phyloP scores from a whole-genome alignment of 2,797 vertebrate genomes.

The Oceanodroma leucorhoa region DNA sequence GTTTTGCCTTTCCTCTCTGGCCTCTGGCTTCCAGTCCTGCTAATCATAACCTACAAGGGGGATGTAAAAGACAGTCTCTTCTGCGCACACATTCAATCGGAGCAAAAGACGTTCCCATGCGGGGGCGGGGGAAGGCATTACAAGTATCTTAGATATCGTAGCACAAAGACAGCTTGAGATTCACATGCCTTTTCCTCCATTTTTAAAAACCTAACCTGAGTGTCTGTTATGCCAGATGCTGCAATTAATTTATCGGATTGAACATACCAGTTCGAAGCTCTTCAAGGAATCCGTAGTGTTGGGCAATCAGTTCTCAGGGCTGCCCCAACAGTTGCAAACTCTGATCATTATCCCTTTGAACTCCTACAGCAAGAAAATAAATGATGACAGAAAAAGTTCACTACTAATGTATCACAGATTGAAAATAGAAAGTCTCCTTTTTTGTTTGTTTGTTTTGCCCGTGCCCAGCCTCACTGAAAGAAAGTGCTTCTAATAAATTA shows the following conservation, averaged over 20 bases:
- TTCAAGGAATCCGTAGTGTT: background rate
- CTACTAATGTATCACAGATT: background rate
- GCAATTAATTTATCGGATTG: background rate
- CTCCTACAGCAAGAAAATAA: background rate
- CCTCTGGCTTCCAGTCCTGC: background rate
- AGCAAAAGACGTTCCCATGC: background rate
- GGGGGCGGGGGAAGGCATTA: background rate
- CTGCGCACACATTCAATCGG: background rate
- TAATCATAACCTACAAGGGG: background rate
- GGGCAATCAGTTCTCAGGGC: rapidly evolving
- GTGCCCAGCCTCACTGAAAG: background rate
- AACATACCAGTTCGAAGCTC: background rate
- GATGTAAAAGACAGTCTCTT: background rate
- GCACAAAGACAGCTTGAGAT: background rate
- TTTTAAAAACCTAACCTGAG: background rate
- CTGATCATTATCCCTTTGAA: background rate
- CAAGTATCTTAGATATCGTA: background rate
- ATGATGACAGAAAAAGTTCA: background rate
- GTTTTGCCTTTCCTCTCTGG: background rate
- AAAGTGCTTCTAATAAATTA: background rate
- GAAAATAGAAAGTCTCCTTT: background rate
- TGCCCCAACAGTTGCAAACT: background rate
- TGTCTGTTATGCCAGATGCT: background rate
- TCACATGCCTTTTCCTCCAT: background rate
- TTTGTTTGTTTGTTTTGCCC: background rate